Conservation (phyloP, 2,888 invertebrate species). For the Stegophylla sp. region DNA sequence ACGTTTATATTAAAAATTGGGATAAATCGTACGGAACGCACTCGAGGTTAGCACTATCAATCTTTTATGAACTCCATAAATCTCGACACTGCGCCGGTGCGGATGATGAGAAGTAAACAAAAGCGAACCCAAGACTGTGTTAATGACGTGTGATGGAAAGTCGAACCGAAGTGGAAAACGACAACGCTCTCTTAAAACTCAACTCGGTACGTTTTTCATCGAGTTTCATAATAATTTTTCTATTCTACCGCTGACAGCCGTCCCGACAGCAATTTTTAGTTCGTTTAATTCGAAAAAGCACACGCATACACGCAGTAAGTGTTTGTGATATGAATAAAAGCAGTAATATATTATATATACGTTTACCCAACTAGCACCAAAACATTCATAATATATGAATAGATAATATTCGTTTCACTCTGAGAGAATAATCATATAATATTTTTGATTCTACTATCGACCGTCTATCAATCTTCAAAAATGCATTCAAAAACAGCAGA, state of each 20-base stretch:
- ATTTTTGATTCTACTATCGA: no score
- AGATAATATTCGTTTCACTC: no score
- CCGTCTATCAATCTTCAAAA: no score
- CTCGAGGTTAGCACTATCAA: constrained; percentile 10
- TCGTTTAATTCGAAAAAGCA: not conserved
- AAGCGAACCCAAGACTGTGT: not conserved
- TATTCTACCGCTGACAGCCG: not conserved
- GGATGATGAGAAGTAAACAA: not conserved
- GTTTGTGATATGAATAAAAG: no score
- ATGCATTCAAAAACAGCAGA: no score
- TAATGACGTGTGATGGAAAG: not conserved
- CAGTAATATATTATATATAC: no score
- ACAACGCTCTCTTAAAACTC: not conserved
- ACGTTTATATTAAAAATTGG: not conserved
- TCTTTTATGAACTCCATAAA: constrained; percentile 32
- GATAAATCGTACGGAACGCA: not conserved
- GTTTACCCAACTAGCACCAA: no score
- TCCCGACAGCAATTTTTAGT: not conserved
- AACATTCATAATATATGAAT: no score
- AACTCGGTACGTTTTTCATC: not conserved
- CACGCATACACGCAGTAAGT: not conserved
- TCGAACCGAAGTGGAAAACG: not conserved
- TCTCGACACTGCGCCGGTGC: not conserved
- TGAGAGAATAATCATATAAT: no score
- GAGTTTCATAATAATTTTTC: not conserved